phyloP scores from a whole-genome alignment of 2,797 vertebrate genomes.

The Sebastiscus tertius region DNA sequence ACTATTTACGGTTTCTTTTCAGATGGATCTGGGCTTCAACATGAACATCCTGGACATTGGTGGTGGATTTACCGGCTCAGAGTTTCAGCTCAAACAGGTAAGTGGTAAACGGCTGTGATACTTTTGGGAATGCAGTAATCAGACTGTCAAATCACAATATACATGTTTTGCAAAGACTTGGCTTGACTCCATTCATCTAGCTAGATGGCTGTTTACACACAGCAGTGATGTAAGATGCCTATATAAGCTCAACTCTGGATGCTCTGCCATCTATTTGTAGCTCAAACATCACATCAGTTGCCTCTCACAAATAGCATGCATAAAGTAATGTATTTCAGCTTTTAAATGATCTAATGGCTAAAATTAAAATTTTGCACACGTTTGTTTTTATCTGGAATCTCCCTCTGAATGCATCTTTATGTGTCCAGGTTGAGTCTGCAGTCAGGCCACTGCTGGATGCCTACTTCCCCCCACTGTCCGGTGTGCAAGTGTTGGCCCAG shows the following conservation, averaged over 20 bases:
- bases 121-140: not conserved
- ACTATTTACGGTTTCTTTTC: conserved; percentile 1
- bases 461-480: conserved; percentile 93
- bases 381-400: not conserved
- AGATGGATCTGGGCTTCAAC: conserved; percentile 91
- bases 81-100: conserved; percentile 93
- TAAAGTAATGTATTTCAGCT: not conserved
- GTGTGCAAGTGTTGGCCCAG: conserved; percentile 92
- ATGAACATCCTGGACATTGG: conserved; percentile 97
- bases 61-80: conserved; percentile 92
- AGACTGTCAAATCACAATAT: not conserved
- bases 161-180: not conserved
- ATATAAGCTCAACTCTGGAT: not conserved
- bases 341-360: not conserved
- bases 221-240: no score
- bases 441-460: conserved; percentile 90
- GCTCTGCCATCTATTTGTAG: not conserved
- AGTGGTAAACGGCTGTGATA: not conserved
- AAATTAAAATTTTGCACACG: not conserved
- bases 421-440: conserved; percentile 87
- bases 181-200: not conserved
- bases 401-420: not conserved
- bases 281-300: not conserved
- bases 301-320: not conserved
- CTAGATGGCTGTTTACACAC: not conserved